These are phyloP conservation scores for Pseudanteris insignis DNA, from an alignment of 2,888 invertebrate species.

Conservation along the genomic window DNA sequence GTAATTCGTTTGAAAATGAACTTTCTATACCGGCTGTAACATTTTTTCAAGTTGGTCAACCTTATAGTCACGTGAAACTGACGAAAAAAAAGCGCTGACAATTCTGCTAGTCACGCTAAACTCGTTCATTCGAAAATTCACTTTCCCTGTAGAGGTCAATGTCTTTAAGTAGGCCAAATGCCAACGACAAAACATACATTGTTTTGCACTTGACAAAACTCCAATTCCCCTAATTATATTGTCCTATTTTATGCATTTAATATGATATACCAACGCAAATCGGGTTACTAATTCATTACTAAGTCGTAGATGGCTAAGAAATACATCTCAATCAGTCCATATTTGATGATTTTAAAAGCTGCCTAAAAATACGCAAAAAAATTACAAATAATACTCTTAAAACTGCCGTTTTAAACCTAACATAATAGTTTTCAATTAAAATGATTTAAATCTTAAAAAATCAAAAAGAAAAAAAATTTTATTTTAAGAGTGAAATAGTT, in stretches of 20 bases:
- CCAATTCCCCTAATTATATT: slow-evolving; percentile 27
- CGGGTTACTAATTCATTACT: slow-evolving; percentile 2
- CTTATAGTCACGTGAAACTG: slow-evolving; percentile 16
- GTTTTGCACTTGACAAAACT: slow-evolving; percentile 38
- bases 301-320: neutral
- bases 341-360: no score
- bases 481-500: no score
- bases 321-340: neutral
- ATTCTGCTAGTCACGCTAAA: slow-evolving; percentile 33
- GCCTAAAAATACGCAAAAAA: no score
- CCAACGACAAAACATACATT: slow-evolving; percentile 25
- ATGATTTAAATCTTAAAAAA: no score
- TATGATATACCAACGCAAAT: slow-evolving; percentile 16
- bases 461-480: no score
- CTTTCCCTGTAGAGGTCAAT: slow-evolving; percentile 44
- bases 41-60: slow-evolving; percentile 15
- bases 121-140: slow-evolving; percentile 35
- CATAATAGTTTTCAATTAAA: no score
- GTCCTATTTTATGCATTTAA: neutral
- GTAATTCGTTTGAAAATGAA: slow-evolving; percentile 23
- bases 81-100: slow-evolving; percentile 16
- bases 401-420: no score
- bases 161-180: slow-evolving; percentile 35
- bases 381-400: no score
- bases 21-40: slow-evolving; percentile 29